These are phyloP conservation scores for Echeneis naucrates DNA, from an alignment of 2,797 vertebrate genomes.

Conservation along the genomic window DNA sequence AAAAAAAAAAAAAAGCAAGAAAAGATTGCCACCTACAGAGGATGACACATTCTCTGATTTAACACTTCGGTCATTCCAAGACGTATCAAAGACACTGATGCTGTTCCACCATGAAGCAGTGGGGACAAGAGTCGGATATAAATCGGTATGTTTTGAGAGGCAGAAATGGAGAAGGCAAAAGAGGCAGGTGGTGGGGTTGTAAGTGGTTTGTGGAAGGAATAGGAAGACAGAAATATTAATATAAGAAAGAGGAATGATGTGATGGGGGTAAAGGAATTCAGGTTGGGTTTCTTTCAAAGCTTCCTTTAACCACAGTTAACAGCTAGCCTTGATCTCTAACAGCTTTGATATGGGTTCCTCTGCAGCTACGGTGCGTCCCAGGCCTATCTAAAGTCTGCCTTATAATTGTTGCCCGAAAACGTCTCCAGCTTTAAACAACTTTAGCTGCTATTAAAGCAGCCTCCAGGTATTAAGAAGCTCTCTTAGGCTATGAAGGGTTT, in stretches of 20 bases:
- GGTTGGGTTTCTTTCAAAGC: slow-evolving; percentile 49
- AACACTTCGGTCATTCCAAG: slow-evolving; percentile 37
- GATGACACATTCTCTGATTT: slow-evolving; percentile 58
- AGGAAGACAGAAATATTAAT: slow-evolving; percentile 55
- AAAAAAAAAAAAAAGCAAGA: background rate
- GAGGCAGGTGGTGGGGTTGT: slow-evolving; percentile 30
- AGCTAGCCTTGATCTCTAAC: slow-evolving; percentile 53
- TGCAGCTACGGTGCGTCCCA: slow-evolving; percentile 36
- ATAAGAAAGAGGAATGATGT: slow-evolving; percentile 46
- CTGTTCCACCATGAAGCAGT: slow-evolving; percentile 12
- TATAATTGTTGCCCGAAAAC: slow-evolving; percentile 45
- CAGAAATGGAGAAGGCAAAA: slow-evolving; percentile 43
- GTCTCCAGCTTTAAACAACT: slow-evolving; percentile 58
- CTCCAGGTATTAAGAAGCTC: slow-evolving; percentile 54
- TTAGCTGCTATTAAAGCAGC: slow-evolving; percentile 50
- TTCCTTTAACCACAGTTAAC: slow-evolving; percentile 52
- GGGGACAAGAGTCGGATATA: slow-evolving; percentile 24
- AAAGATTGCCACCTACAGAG: slow-evolving; percentile 33
- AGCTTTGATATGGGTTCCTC: slow-evolving; percentile 51
- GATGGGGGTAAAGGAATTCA: slow-evolving; percentile 29
- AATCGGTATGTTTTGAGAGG: slow-evolving; percentile 43
- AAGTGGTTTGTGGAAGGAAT: slow-evolving; percentile 19
- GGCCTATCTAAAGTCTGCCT: slow-evolving; percentile 42
- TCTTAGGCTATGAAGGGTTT: slow-evolving; percentile 42
- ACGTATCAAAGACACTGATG: slow-evolving; percentile 52